Base-by-base conservation (phyloP, 2,113 vertebrate genomes). In the Dromas ardeola region DNA sequence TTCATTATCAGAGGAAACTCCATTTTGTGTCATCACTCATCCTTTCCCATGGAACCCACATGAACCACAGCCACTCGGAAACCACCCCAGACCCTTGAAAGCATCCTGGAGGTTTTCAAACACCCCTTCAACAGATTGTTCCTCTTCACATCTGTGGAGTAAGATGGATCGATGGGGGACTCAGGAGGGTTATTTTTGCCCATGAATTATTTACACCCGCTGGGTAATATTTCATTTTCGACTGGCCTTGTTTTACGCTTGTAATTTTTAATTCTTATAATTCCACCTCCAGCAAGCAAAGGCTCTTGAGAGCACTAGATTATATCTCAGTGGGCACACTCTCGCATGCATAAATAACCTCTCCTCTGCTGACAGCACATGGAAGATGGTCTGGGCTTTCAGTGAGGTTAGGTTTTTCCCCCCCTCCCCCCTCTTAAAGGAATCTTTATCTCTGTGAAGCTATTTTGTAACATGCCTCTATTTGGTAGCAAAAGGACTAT, bases 261-360 rank as follows among this genome's bases (percentile, higher is more conserved):
- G 89, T 95, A 95, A 95, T 95, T 95, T 95, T 97, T 95, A 97
- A 96, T 96, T 95, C 86, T 96, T 89, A 66, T 95, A 88, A 95
- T 96, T 96, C 86, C 88, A 88, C 38, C 83, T 93, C 81, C 79
- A 95, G 86, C 61, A 87, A 91, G 79, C 53, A 59, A 43, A 81
- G 84, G 38, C 88, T 93, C 79, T 69, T 83, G 77, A 70, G 88
- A 94, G 58, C 81, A 76, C 34, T 92, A 97, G 92, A 97, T 97
- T 78, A 47, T 90, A 77, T 94, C 97, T 90, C 92, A 61, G 80
- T 1, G n/a, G 92, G 70, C 88, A 77, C 34, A 11, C 78, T 93
- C 84, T 63, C 5, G 0, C 77, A 80, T 65, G 86, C 87, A 86
- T 92, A 88, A 95, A 97, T 91, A 96, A 93, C 61, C 81, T 91